Base-by-base conservation (phyloP, 1,140 invertebrate species). In the Bombus superbus region DNA sequence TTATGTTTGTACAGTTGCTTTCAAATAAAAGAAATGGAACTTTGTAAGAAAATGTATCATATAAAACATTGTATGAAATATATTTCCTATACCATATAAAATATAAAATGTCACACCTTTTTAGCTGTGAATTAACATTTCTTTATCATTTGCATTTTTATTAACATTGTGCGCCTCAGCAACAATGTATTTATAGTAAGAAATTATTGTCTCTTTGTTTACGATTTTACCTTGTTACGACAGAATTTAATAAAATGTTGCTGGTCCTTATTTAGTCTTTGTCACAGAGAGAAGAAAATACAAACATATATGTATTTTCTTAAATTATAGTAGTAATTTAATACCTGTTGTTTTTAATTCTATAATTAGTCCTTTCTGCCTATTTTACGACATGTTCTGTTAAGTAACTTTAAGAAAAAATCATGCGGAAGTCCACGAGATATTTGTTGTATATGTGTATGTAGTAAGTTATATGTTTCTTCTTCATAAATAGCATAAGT, bases 401-500 rank as follows among this genome's bases (percentile, higher is more conserved):
- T 96, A 64, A 98, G 95, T 83, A 98, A 96, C 94, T 97, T 97
- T 87, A 98, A 97, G 94, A 98, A 98, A 38, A 98, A 94, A 84
- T 97, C 96, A 89, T 98, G 98, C 35, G 98, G 97, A n/a, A 98
- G 95, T 40, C 97, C 97, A 66, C 97, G 96, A 3, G 97, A 98
- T 88, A 98, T 97, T 94, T 98, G 98, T 93, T 98, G 97, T 91
- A 98, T 98, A 94, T 98, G 97, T 9, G 97, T 98, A 82, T 96
- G 96, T 90, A 98, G 97, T 85, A 98, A 95, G 93, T 98, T 98
- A 90, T 97, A 98, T 47, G 96, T 98, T 88, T 98, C 97, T 94
- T 99, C 98, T 95, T 99, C 98, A 90, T 98, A 99, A 38, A 97
- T 96, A 1, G 96, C 95, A 93, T 98, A 99, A 0, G 97, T 97